phyloP scores from a whole-genome alignment of 2,888 invertebrate genomes.

The Globia sparganii region DNA sequence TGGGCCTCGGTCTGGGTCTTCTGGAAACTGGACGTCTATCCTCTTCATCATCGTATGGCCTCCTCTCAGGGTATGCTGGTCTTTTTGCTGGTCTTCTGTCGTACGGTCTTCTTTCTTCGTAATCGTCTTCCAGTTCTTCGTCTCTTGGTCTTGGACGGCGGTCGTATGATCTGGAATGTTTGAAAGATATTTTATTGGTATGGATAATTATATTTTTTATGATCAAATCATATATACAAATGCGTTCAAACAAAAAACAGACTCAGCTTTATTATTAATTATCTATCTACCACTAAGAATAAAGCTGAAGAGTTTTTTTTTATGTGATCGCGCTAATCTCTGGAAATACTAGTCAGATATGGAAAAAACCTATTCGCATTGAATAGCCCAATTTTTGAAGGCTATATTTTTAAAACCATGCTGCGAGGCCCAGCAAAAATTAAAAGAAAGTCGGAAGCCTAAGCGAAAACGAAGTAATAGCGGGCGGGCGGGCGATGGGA shows the following conservation, averaged over 20 bases:
- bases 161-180: constrained; percentile 81
- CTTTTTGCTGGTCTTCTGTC: constrained; percentile 82
- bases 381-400: not conserved
- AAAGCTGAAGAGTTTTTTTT: not conserved
- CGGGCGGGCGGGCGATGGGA: too few relatives aligned
- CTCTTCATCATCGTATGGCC: constrained; percentile 83
- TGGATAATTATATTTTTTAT: not conserved
- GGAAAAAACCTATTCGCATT: not conserved
- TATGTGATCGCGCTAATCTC: not conserved
- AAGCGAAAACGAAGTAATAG: not conserved
- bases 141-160: constrained; percentile 88
- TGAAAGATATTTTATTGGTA: not conserved
- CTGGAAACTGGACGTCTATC: constrained; percentile 77
- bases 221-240: not conserved
- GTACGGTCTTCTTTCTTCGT: constrained; percentile 82
- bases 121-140: constrained; percentile 79
- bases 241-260: too few relatives aligned
- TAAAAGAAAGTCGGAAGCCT: not conserved
- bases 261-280: too few relatives aligned
- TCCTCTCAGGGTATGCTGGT: constrained; percentile 67
- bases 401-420: not conserved
- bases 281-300: not conserved
- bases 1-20: constrained; percentile 76
- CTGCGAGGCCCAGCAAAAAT: not conserved
- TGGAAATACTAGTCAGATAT: not conserved